Percentiles rank a stretch among this genome's conserved stretches.
phyloP scores from a whole-genome alignment of 2,113 vertebrate genomes.

The Lepisosteus oculatus region DNA sequence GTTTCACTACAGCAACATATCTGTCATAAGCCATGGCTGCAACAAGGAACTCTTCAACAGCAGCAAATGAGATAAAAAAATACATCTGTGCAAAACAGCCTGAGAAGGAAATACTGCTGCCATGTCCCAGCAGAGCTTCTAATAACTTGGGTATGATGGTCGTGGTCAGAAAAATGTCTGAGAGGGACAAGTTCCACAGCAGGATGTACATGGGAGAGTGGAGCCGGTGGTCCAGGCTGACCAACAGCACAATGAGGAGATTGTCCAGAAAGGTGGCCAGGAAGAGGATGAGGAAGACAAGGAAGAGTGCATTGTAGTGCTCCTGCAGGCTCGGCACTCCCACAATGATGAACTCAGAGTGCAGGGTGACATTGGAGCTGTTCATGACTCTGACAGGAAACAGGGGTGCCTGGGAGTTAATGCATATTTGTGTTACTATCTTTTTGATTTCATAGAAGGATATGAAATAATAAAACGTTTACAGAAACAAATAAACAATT shows the following conservation, averaged over 20 bases:
- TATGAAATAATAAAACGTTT: too few relatives aligned
- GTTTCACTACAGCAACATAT: conserved; percentile 30
- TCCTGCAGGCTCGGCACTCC: conserved; percentile 31
- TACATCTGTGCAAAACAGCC: conserved; percentile 30
- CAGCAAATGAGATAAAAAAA: conserved; percentile 30
- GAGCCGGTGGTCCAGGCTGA: conserved; percentile 22
- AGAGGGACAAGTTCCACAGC: conserved; percentile 35
- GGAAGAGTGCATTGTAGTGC: conserved; percentile 30
- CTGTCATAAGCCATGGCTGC: conserved; percentile 35
- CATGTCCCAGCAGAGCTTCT: conserved; percentile 23
- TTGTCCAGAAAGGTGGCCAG: conserved; percentile 30
- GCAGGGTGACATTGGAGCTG: too few relatives aligned
- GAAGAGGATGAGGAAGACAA: conserved; percentile 27
- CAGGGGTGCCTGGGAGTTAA: too few relatives aligned
- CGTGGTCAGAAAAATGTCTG: conserved; percentile 37
- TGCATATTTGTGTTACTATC: too few relatives aligned
- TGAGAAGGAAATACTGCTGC: conserved; percentile 27
- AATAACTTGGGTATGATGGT: conserved; percentile 36
- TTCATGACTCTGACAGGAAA: too few relatives aligned
- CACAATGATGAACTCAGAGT: conserved; percentile 31
- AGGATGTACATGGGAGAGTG: conserved; percentile 42
- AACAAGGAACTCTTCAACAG: conserved; percentile 31
- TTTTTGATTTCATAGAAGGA: too few relatives aligned
- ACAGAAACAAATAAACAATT: too few relatives aligned
- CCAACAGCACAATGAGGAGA: conserved; percentile 25